phyloP scores from a whole-genome alignment of 2,888 invertebrate species.

The Elysia crispata region DNA sequence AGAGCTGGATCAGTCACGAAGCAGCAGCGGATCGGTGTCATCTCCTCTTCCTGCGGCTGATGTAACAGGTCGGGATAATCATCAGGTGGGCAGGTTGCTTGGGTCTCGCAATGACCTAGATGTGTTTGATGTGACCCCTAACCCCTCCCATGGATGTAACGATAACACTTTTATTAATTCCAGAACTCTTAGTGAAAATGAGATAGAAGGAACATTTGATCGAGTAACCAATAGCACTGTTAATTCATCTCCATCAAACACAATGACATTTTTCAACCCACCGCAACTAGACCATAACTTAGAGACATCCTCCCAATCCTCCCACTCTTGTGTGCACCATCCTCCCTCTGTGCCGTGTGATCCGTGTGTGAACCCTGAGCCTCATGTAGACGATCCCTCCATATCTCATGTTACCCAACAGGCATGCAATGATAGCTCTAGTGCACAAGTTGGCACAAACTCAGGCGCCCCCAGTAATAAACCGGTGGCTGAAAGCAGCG shows the following conservation, averaged over 20 bases:
- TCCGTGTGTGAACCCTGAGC: background rate
- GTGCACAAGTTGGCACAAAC: no score
- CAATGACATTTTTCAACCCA: no score
- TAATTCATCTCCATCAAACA: no score
- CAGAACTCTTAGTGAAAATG: no score
- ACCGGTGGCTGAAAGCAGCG: no score
- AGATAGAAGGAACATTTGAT: no score
- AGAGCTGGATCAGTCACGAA: slow-evolving; percentile 13
- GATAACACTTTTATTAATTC: background rate
- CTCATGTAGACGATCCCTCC: background rate
- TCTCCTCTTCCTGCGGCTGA: slow-evolving; percentile 6
- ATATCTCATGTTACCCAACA: background rate
- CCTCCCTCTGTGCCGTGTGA: background rate
- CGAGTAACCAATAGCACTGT: no score
- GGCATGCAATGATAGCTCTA: no score
- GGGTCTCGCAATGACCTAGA: slow-evolving; percentile 11
- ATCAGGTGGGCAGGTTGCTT: slow-evolving; percentile 39
- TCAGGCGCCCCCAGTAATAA: no score
- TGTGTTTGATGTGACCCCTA: background rate
- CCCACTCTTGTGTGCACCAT: no score
- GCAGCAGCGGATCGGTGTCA: background rate
- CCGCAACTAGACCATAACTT: no score
- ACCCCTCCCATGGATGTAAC: background rate
- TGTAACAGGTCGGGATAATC: background rate
- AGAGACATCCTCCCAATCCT: no score